Evolutionary conservation across 2,113 vertebrate species (phyloP), one percentile per base, ranked within the genome.

Genomic region (Corythornis vintsioides): DNA sequence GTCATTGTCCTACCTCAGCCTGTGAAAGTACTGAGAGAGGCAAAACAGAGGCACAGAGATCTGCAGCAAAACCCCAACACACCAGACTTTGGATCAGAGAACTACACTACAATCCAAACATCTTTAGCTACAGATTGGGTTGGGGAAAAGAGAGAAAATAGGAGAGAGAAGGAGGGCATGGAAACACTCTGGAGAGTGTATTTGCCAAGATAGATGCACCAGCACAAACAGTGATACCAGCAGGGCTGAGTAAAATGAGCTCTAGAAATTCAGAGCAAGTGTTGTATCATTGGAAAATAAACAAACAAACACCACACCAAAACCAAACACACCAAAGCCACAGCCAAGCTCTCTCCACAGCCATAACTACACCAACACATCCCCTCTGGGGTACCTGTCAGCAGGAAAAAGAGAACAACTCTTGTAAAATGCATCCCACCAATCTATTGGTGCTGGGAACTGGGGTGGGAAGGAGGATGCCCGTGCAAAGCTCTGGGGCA

Each of bases 11-110:
- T 15, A 38, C n/a, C 38, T 60, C 31, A 29, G 5, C 59, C 70
- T 57, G 19, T 21, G 55, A 7, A 55, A 55, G 28, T 11, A 10
- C 26, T 12, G 5, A 0, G 0, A 60, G 38, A 38, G 38, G 38
- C 38, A 38, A 24, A 50, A 3, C 11, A 50, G 70, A 78, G 42
- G 25, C 66, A 69, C 6, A n/a, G 31, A 76, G 18, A 52, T 33
- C 59, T 29, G 22, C 70, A 82, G 67, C 10, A 7, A 64, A 75
- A 45, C 35, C 29, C 38, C 28, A 6, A 17, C 2, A 7, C 0
- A 3, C 0, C 2, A 2, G 7, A 19, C 35, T 86, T 80, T 29
- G 40, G 17, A 43, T 65, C 42, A 59, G 0, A 66, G 21, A 33
- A 86, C 38, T 11, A n/a, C 26, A 13, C 5, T 18, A 7, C 15